Base-by-base conservation (phyloP, 2,888 invertebrate genomes). In the Chalcosyrphus nemorum region DNA sequence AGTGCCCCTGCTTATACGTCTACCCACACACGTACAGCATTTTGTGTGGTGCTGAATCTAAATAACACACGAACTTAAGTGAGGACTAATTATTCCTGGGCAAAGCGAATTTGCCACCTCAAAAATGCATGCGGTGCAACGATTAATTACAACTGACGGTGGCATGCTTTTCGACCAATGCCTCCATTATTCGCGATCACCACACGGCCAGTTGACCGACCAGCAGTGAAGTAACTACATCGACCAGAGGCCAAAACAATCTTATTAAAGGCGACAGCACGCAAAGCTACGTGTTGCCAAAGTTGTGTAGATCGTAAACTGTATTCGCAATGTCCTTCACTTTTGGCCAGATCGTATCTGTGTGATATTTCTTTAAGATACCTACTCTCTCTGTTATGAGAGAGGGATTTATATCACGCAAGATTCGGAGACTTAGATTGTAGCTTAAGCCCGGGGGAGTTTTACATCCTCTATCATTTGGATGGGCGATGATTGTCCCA, bases 71-170 rank as follows among this genome's bases (percentile, higher is more conserved):
- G 61, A 66, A 66, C 59, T 54, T 66, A 68, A 84, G 68, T 50
- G 78, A 72, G 72, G 78, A 82, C 76, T 77, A 84, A 84, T 84
- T 84, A 84, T 80, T 80, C 54, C 57, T 70, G 74, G 80, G 80
- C 78, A 84, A 80, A 84, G 74, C 70, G 75, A 80, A 84, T 80
- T 84, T 84, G 84, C 74, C 84, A 84, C 84, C 84, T 84, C 38
- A 75, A 75, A 84, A 80, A 74, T 59, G 70, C 84, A 84, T 80
- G 84, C 70, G 70, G 84, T 21, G 80, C 80, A 59, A 29, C 80
- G 84, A 84, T 84, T 84, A 80, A 84, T 84, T 84, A 80, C 84
- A 84, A 80, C 80, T 84, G 84, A 84, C 80, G 80, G 84, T 80
- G 80, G 84, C 84, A 80, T 84, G 84, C 80, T 80, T 80, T 80